Evolutionary conservation across 2,888 invertebrate species (phyloP).

Genomic region (Chorisops tibialis): DNA sequence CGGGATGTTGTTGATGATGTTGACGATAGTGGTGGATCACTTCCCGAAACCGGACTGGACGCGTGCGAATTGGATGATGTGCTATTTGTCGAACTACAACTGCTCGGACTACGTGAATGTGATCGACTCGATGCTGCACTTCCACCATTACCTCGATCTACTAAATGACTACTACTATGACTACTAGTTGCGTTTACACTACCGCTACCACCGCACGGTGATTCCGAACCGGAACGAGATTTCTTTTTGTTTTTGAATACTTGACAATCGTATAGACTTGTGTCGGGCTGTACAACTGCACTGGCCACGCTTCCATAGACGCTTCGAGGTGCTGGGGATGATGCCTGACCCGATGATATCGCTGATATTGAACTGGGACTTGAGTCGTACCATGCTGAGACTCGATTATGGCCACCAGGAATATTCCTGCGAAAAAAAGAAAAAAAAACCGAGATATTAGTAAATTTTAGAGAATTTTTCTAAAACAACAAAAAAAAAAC

Average conservation of each 20-base stretch:
- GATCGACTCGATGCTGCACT: slow-evolving; percentile 57
- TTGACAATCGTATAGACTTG: slow-evolving; percentile 37
- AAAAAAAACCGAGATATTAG: too few species aligned
- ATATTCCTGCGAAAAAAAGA: slow-evolving; percentile 36
- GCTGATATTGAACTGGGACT: slow-evolving; percentile 43
- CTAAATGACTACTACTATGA: slow-evolving; percentile 37
- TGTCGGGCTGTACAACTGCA: slow-evolving; percentile 42
- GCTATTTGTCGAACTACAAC: slow-evolving; percentile 52
- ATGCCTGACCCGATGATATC: slow-evolving; percentile 27
- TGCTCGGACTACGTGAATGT: slow-evolving; percentile 55
- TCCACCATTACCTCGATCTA: slow-evolving; percentile 44
- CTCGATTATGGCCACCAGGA: slow-evolving; percentile 43
- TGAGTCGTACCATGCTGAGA: slow-evolving; percentile 53
- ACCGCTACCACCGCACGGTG: slow-evolving; percentile 51
- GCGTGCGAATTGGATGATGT: slow-evolving; percentile 51
- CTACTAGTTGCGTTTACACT: slow-evolving; percentile 44
- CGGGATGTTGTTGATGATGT: slow-evolving; percentile 38
- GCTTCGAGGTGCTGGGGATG: slow-evolving; percentile 43
- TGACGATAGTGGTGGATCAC: slow-evolving; percentile 40
- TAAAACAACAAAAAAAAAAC: too few species aligned
- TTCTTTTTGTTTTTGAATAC: slow-evolving; percentile 48
- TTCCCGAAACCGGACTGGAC: slow-evolving; percentile 50
- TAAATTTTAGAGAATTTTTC: too few species aligned
- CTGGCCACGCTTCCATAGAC: slow-evolving; percentile 46
- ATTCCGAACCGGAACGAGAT: slow-evolving; percentile 55